phyloP scores from a whole-genome alignment of 2,888 invertebrate genomes.

The Poecilobothrus nobilitatus region DNA sequence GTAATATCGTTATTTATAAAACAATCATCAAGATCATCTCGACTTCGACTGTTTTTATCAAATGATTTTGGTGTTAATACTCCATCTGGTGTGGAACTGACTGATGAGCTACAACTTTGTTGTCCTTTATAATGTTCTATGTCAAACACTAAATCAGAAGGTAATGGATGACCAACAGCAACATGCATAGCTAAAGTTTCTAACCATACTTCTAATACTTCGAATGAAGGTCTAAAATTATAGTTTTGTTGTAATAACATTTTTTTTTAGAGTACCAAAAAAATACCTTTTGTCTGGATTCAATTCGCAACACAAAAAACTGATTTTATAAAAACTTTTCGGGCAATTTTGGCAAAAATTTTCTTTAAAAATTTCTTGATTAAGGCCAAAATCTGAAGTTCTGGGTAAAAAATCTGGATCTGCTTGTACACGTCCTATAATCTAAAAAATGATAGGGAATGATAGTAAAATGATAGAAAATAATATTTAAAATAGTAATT shows the following conservation, averaged over 20 bases:
- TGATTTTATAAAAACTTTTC: constrained; percentile 76
- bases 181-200: constrained; percentile 68
- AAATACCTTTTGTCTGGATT: constrained; percentile 76
- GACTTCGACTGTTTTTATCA: constrained; percentile 31
- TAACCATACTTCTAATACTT: constrained; percentile 81
- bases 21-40: constrained; percentile 35
- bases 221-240: constrained; percentile 74
- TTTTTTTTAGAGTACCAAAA: not conserved
- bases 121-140: constrained; percentile 60
- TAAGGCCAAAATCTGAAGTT: constrained; percentile 84
- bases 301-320: constrained; percentile 82
- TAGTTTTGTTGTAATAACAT: not conserved
- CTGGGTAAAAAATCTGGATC: constrained; percentile 91
- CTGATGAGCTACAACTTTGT: constrained; percentile 36
- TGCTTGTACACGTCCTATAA: constrained; percentile 88
- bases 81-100: constrained; percentile 40
- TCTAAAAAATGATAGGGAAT: too few species aligned
- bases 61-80: constrained; percentile 38
- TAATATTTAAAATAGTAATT: constrained; percentile 8
- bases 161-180: constrained; percentile 54
- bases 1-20: constrained; percentile 11
- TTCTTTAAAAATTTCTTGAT: constrained; percentile 74
- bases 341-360: constrained; percentile 78
- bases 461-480: too few species aligned
- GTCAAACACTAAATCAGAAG: constrained; percentile 62